Evolutionary conservation across 2,113 vertebrate genomes (phyloP), one percentile per base, ranked within the genome.

Genomic region (Sclerurus mexicanus): DNA sequence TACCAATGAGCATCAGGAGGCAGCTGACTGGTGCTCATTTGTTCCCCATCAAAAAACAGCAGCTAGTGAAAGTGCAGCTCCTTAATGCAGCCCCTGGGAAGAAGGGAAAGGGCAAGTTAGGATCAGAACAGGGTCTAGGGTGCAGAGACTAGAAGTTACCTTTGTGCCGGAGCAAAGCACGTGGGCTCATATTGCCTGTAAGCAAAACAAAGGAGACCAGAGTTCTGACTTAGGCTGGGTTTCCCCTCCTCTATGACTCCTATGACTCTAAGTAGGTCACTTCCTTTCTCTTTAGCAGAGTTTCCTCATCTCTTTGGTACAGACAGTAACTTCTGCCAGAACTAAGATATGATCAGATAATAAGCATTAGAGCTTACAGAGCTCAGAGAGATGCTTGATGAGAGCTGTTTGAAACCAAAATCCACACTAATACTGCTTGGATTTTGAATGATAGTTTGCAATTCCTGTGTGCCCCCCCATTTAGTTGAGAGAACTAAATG

Each of bases 271-370:
- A 93, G 55, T 88, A 88, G 88, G 94, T 83, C 88, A 88, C 59
- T 95, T 94, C 85, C 78, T 88, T 94, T 87, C 67, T 68, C 72
- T 89, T 44, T 20, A 84, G 83, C 64, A 87, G 9, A 17, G 73
- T 71, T 84, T 95, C 68, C 46, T 88, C 22, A 2, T 80, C n/a
- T 56, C 40, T 90, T 66, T 53, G 25, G 31, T 69, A 69, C 28
- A 83, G 23, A 76, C 12, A 37, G 5, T 37, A 68, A 79, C 49
- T 91, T 85, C 90, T 87, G 28, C 63, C 53, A 83, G n/a, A 77
- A 33, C 58, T 25, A 80, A 93, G 79, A 69, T 71, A 33, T 8
- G 23, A 71, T 85, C 63, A 46, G 88, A 92, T 93, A 90, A 66
- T 35, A 50, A 88, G 88, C 40, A 68, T 28, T 76, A 85, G 18